These are phyloP conservation scores for Dipodomys merriami DNA, from an alignment of 2,113 vertebrate genomes.

Conservation along the genomic window DNA sequence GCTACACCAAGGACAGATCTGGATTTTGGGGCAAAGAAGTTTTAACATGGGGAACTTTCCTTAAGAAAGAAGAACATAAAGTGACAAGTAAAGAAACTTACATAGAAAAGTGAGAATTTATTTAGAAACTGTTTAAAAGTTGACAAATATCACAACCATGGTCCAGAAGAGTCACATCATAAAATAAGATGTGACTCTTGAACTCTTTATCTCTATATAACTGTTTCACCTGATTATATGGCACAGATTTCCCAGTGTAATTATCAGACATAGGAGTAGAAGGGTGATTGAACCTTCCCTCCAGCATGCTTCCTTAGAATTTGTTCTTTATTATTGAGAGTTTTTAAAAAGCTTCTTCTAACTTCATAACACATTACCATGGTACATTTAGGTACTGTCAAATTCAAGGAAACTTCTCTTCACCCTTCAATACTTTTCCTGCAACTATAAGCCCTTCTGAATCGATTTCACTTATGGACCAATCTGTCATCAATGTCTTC, in stretches of 20 bases:
- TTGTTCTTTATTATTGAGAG: background rate
- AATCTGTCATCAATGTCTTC: background rate
- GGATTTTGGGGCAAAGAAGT: background rate
- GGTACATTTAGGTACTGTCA: background rate
- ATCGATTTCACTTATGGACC: background rate
- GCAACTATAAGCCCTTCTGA: background rate
- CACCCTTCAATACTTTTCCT: background rate
- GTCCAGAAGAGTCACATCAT: background rate
- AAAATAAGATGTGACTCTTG: background rate
- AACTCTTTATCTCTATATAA: too few relatives aligned
- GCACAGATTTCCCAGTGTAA: background rate
- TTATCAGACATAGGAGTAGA: background rate
- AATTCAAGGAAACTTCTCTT: background rate
- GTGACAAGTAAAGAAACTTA: background rate
- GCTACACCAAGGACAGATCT: background rate
- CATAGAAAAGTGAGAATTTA: background rate
- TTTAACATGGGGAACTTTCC: background rate
- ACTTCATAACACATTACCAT: background rate
- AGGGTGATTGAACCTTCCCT: background rate
- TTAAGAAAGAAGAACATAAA: background rate
- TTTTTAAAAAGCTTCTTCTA: background rate
- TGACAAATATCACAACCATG: background rate
- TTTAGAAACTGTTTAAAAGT: background rate
- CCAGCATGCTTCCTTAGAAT: background rate
- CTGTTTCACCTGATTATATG: background rate